phyloP scores from a whole-genome alignment of 2,888 invertebrate species.

The Dolichomitus sp. region DNA sequence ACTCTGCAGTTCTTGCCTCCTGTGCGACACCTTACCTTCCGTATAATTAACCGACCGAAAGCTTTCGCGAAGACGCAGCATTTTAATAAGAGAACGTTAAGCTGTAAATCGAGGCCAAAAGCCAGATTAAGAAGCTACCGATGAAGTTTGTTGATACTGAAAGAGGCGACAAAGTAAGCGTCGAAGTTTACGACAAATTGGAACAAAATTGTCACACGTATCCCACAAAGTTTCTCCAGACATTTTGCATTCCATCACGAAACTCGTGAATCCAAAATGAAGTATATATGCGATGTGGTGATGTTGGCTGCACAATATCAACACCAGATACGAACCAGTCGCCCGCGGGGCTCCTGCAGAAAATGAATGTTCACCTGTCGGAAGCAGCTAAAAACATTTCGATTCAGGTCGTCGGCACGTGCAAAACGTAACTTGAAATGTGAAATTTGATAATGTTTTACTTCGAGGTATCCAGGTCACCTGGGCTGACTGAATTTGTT shows the following conservation, averaged over 20 bases:
- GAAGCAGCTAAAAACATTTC: slow-evolving; percentile 69
- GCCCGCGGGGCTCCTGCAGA: slow-evolving; percentile 36
- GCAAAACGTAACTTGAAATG: slow-evolving; percentile 72
- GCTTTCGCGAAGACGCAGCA: slow-evolving; percentile 49
- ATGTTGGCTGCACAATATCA: background rate
- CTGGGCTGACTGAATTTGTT: background rate
- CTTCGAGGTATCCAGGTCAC: slow-evolving; percentile 41
- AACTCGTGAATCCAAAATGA: slow-evolving; percentile 10
- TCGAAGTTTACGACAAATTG: slow-evolving; percentile 15
- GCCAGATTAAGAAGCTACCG: slow-evolving; percentile 29
- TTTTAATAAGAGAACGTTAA: slow-evolving; percentile 67
- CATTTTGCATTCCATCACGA: background rate
- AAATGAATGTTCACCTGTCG: slow-evolving; percentile 62
- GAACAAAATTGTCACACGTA: background rate
- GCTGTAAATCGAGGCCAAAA: slow-evolving; percentile 48
- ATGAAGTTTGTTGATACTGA: slow-evolving; percentile 70
- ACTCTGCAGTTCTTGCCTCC: slow-evolving; percentile 43
- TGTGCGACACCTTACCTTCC: slow-evolving; percentile 61
- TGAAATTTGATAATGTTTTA: slow-evolving; percentile 65
- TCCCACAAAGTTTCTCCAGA: background rate
- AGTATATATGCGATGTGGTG: background rate
- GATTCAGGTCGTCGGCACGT: slow-evolving; percentile 61
- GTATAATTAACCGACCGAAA: slow-evolving; percentile 68
- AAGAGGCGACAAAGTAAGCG: slow-evolving; percentile 60
- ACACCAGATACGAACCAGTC: slow-evolving; percentile 13